Percentiles rank a stretch among this genome's conserved stretches.
These are phyloP conservation scores for Mizuhopecten yessoensis DNA, from an alignment of 1,140 invertebrate species.

Conservation along the genomic window DNA sequence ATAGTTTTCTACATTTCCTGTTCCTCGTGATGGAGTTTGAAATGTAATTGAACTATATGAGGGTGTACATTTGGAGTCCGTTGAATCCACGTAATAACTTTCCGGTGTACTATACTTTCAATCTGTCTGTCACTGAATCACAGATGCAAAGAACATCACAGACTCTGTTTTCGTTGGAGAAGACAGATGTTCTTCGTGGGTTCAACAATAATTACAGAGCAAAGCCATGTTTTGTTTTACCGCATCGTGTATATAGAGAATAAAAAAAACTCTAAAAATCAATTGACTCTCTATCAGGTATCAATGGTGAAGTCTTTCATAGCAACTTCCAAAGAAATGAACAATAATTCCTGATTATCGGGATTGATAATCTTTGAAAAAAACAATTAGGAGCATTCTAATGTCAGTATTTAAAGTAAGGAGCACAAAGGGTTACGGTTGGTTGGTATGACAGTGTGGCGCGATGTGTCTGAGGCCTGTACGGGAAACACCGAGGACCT, in stretches of 20 bases:
- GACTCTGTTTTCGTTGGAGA: background rate
- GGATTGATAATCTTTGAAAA: background rate
- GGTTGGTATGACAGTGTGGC: background rate
- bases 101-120: background rate
- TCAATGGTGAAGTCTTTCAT: background rate
- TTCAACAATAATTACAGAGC: slow-evolving; percentile 2
- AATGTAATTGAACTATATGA: background rate
- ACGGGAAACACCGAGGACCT: background rate
- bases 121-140: background rate
- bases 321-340: background rate
- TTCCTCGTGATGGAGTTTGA: background rate
- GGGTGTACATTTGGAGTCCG: background rate
- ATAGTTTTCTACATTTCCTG: background rate
- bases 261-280: background rate
- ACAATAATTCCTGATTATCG: background rate
- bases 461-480: background rate
- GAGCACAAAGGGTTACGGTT: background rate
- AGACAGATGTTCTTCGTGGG: background rate
- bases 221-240: background rate
- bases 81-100: background rate
- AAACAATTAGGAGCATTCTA: slow-evolving; percentile 21
- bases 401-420: background rate
- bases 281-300: background rate
- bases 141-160: background rate
- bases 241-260: background rate